Conservation (phyloP, 1,140 invertebrate species). For the Orius insidiosus region DNA sequence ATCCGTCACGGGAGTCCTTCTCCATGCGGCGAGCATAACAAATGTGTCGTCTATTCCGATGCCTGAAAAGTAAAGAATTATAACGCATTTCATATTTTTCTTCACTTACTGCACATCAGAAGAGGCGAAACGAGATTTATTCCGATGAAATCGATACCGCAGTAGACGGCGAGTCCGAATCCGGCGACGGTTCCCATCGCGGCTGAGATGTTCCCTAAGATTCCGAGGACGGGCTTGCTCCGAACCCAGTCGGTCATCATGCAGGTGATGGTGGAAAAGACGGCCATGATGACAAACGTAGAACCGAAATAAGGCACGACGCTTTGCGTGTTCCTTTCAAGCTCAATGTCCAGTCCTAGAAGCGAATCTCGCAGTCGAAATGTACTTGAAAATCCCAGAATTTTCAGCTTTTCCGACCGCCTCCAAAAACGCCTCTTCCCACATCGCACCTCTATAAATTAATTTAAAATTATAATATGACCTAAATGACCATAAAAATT, state of each 20-base stretch:
- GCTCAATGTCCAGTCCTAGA: constrained; percentile 77
- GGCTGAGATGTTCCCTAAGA: constrained; percentile 82
- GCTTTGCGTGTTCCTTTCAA: constrained; percentile 75
- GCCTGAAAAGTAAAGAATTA: constrained; percentile 46
- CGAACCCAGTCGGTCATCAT: constrained; percentile 74
- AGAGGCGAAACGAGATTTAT: constrained; percentile 90
- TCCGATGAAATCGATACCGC: constrained; percentile 82
- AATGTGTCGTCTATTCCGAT: constrained; percentile 95
- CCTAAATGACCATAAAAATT: not conserved
- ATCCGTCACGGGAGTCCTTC: constrained; percentile 59
- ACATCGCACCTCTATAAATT: constrained; percentile 50
- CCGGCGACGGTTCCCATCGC: constrained; percentile 74
- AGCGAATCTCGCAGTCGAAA: constrained; percentile 64
- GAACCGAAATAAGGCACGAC: constrained; percentile 77
- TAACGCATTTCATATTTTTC: too few relatives aligned
- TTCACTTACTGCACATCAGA: constrained; percentile 78
- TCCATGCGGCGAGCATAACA: constrained; percentile 87
- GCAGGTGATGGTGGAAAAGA: constrained; percentile 53
- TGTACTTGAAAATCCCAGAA: constrained; percentile 53
- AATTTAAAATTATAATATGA: constrained; percentile 5
- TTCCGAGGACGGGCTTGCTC: constrained; percentile 76
- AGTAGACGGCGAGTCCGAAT: constrained; percentile 80
- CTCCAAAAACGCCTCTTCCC: constrained; percentile 71
- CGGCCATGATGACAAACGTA: constrained; percentile 68
- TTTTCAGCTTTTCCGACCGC: constrained; percentile 54